Base-by-base conservation (phyloP, 92 coral and sea anemone genomes). In the Pocillopora grandis region DNA sequence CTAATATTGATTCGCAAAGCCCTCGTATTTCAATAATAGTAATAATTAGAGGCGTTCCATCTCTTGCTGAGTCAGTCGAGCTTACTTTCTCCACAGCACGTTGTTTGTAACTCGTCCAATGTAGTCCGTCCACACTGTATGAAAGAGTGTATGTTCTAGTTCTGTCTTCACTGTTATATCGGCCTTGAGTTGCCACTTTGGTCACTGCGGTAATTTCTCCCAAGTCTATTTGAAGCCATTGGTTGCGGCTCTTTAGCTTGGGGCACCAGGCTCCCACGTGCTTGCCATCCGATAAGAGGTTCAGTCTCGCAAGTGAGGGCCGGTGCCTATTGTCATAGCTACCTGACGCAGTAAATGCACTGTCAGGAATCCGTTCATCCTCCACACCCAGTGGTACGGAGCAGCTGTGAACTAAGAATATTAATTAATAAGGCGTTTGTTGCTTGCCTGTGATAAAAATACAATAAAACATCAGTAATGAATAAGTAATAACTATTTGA, bases 361-460 rank as follows among this genome's bases (percentile, higher is more conserved):
- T 58, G 84, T 79, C 70, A 8, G 91, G 81, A 37, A 88, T 79
- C 20, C 91, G 82, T 18, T 78, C 72, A 58, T 88, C 91, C 58
- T 88, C 88, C 31, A 88, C 19, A 5, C 91, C 91, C 16, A 88
- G 81, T 35, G 91, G 65, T 31, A 66, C 75, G 17, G 91, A 69
- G 67, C 91, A 88, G 48, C 85, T 84, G 64, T 88, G 86, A 70
- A 88, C 91, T 88, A 62, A n/a, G 56, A 59, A 69, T 1, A 58
- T 12, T 12, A 3, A 12, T 3, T 3, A 59, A 7, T 12, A 42
- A 2, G 5, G 52, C 52, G 52, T 42, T 42, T 3, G 52, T 42
- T 42, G 5, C 52, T 0, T 42, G 52, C 52, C 52, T 2, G 52
- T 42, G 3, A 42, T 42, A 42, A 42, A 42, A 3, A 42, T 0